These are phyloP conservation scores for Amphipoea lucens DNA, from an alignment of 2,888 invertebrate species.

Conservation along the genomic window DNA sequence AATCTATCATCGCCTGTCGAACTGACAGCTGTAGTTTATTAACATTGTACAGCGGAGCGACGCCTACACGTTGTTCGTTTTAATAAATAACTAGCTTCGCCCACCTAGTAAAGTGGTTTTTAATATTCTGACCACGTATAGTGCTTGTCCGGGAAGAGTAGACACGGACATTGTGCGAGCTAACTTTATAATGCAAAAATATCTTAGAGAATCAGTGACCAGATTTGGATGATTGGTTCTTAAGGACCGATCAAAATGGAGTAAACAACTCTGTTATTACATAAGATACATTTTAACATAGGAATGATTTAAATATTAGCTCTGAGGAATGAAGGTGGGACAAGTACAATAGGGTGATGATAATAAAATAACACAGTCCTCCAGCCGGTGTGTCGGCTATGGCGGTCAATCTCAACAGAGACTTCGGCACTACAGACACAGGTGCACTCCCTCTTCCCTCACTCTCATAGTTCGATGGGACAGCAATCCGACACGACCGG, in stretches of 20 bases:
- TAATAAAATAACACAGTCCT: too few species aligned
- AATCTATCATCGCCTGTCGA: constrained; percentile 38
- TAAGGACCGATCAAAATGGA: not conserved
- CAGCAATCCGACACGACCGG: too few species aligned
- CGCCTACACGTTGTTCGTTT: constrained; percentile 3
- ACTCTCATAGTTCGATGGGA: not conserved
- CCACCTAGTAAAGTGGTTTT: constrained; percentile 3
- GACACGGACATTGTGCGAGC: not conserved
- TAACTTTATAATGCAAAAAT: not conserved
- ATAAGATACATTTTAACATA: not conserved
- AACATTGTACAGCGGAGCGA: constrained; percentile 1
- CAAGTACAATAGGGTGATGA: too few species aligned
- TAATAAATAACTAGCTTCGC: constrained; percentile 7
- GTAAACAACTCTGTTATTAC: not conserved
- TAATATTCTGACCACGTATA: not conserved
- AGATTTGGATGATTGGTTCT: not conserved
- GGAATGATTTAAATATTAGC: not conserved
- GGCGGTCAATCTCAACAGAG: not conserved
- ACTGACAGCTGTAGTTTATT: constrained; percentile 11
- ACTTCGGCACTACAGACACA: not conserved
- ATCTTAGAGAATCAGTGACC: not conserved
- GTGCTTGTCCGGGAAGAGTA: not conserved
- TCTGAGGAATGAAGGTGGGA: not conserved
- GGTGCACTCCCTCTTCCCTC: not conserved
- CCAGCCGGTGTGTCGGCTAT: not conserved